Base-by-base conservation (phyloP, 2,888 invertebrate species). In the Amiota mariae region DNA sequence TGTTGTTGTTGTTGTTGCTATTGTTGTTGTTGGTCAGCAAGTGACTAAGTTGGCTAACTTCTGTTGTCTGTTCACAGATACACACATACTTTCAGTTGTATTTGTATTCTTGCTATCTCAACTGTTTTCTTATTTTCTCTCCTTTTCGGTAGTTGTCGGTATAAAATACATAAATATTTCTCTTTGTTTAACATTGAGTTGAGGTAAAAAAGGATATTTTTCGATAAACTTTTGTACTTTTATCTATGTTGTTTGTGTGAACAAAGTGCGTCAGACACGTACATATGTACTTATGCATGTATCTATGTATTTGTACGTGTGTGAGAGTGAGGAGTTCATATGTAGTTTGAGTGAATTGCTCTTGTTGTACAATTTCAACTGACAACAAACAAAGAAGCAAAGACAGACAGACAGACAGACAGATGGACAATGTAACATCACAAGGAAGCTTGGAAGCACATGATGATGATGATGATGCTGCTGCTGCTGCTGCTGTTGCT, bases 141-240 rank as follows among this genome's bases (percentile, higher is more conserved):
- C 15, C 20, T 10, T 18, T 20, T 59, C 57, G 1, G 0, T 20
- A 2, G 9, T 20, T 59, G 59, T 20, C n/a, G 15, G 79, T 78
- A 57, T 59, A 59, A 71, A 80, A 78, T 84, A 78, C 82, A 84
- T 84, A 85, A 84, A 84, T 84, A 84, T 84, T 84, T 84, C 84
- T 77, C 85, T 84, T 84, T 84, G 84, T 82, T 84, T 75, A 77
- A 71, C 76, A 74, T 75, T 72, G 70, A n/a, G 61, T 64, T 68
- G 36, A 70, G 73, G 71, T 72, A 57, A 72, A 70, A 68, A 74
- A 74, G 64, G 71, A 75, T 72, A 70, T 70, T 48, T 24, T 63
- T n/a, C 46, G 47, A 49, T 67, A 56, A 47, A 13, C 67, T 46
- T 49, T 63, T 15, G 73, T 48, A 56, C 36, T 54, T 57, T 56